Base-by-base conservation (phyloP, 1,140 invertebrate genomes). In the Sarcophaga bullata region DNA sequence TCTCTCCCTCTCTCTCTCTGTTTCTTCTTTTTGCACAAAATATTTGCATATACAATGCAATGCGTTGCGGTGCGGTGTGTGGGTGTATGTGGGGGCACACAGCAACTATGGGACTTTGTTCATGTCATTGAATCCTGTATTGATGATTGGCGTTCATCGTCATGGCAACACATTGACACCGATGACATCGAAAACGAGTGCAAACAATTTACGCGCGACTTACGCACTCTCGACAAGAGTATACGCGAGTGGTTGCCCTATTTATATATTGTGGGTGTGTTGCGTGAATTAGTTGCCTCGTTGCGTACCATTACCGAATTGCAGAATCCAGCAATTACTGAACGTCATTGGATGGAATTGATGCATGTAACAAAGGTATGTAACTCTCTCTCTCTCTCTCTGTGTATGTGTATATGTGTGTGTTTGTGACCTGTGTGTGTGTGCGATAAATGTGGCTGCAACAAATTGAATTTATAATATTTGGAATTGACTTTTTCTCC, bases 161-260 rank as follows among this genome's bases (percentile, higher is more conserved):
- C 93, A 10, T 98, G 96, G 96, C 94, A 94, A 83, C 94, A 94
- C 85, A 95, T 97, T 84, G 95, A 97, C 87, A 94, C 96, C 7
- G 97, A 98, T 85, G 93, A 93, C 83, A 96, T 97, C 94, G 96
- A 97, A 89, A 93, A 96, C 86, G 96, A 97, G 88, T 96, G 96
- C 88, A 97, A 97, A 90, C 95, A 95, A 88, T 95, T 97, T 88
- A 93, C 94, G 8, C 96, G 95, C 85, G 95, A 96, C 87, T 91
- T 96, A 58, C 92, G 94, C 91, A 92, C 91, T 8, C 90, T 97
- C 85, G 96, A 97, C 89, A 97, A 97, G 87, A 95, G 96, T 85
- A 93, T 95, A 85, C 92, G 95, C 84, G 89, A 91, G 15, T 97
- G 96, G 96, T 92, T 94, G 84, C 92, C 95, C 4, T 97, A 94